Conservation (phyloP, 2,113 vertebrate genomes). For the Halcyon senegalensis region DNA sequence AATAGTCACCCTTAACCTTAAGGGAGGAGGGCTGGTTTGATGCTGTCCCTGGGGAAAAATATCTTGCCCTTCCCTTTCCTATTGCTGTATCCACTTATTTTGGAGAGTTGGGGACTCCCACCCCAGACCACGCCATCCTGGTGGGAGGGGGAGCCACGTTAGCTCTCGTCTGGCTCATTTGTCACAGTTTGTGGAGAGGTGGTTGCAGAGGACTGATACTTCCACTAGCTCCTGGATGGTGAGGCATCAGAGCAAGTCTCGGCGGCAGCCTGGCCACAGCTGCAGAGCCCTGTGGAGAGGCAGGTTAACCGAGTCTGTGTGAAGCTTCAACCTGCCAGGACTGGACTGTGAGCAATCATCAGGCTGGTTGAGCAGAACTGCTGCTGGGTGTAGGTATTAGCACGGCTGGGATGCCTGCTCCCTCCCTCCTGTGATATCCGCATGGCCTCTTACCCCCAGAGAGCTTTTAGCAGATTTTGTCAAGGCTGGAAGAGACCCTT, state of each 20-base stretch:
- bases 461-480: neutral
- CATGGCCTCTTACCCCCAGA: neutral
- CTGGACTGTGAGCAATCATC: neutral
- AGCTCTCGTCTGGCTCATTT: neutral
- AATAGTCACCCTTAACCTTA: neutral
- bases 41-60: neutral
- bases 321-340: neutral
- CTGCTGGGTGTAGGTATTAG: neutral
- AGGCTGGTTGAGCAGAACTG: rapidly evolving
- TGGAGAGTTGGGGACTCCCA: neutral
- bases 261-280: neutral
- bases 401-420: neutral
- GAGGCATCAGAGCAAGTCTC: neutral
- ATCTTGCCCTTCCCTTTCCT: neutral
- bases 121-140: neutral
- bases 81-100: neutral
- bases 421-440: neutral
- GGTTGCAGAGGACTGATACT: neutral
- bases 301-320: neutral
- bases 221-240: neutral
- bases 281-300: neutral
- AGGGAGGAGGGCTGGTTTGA: neutral
- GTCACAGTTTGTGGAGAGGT: neutral
- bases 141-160: neutral
- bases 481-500: neutral